A percentile compares a stretch with the other conserved stretches of the same genome.
Evolutionary conservation across 2,888 invertebrate genomes (phyloP).

Genomic region (Clusia tigrina): DNA sequence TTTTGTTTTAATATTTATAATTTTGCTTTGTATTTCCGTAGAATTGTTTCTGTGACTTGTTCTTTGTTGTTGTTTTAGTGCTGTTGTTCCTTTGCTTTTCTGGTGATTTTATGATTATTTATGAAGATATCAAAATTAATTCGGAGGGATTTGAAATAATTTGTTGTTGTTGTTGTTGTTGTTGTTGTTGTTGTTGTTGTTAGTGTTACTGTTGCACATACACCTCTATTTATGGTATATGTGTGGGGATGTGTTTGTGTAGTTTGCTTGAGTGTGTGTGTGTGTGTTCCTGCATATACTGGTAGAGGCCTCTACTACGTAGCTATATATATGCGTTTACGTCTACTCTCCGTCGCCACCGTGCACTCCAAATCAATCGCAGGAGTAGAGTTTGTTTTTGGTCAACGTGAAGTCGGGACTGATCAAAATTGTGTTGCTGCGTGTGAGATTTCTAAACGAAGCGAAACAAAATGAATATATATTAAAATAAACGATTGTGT

Average conservation of each 20-base stretch:
- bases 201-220: too few relatives aligned
- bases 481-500: conserved; percentile 1
- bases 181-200: conserved; percentile 9
- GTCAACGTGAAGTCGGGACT: conserved; percentile 87
- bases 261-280: conserved; percentile 6
- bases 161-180: conserved; percentile 15
- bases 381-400: conserved; percentile 89
- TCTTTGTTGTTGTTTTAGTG: conserved; percentile 28
- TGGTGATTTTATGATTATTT: conserved; percentile 2
- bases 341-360: conserved; percentile 2
- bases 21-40: conserved; percentile 32
- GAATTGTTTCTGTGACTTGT: conserved; percentile 50
- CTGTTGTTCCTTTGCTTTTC: conserved; percentile 20
- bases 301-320: background rate
- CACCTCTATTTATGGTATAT: too few relatives aligned
- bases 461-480: conserved; percentile 19
- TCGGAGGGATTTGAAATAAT: conserved; percentile 45
- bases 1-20: conserved; percentile 14
- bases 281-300: conserved; percentile 9
- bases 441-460: conserved; percentile 78
- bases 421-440: conserved; percentile 87
- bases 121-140: conserved; percentile 9
- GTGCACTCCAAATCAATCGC: conserved; percentile 49
- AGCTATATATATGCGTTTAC: conserved; percentile 7
- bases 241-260: background rate